Base-by-base conservation (phyloP, 2,113 vertebrate species). In the Etheostoma cragini region DNA sequence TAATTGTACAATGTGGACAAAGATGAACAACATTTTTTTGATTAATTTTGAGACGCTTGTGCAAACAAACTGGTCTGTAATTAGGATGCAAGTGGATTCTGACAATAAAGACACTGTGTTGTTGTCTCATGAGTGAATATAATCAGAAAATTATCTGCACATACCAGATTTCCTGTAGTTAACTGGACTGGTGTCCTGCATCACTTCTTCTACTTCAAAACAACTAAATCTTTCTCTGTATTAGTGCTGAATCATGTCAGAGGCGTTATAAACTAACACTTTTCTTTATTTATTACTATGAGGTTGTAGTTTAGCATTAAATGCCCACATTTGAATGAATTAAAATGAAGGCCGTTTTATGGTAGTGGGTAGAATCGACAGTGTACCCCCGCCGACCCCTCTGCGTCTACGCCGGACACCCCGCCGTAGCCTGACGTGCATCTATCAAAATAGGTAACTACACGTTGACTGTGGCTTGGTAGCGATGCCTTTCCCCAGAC, bases 261-360 rank as follows among this genome's bases (percentile, higher is more conserved):
- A 77, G 21, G 45, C 57, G 26, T 11, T 7, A 46, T 6, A 15
- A 19, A 57, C 33, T 8, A 16, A 52, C 16, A 22, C 47, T 58
- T 56, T 76, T 61, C 19, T 52, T 60, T 57, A 72, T 19, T 61
- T 49, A 63, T 76, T 38, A 78, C 62, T 35, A 74, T 46, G 19
- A 6, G 56, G 79, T 61, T 72, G 81, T 66, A 62, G 19, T 24
- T 71, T 1, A 76, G 60, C 67, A 79, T 47, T 67, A 77, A 74
- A 82, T 61, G 72, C 50, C 72, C 3, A 1, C n/a, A 66, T 17
- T 45, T 30, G 8, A 10, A 52, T 6, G 15, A 75, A 33, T 63
- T 11, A 35, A 17, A 66, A 30, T 30, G 3, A 4, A 30, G 30
- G 30, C 30, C 30, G 30, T 30, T 30, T 30, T 30, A 4, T 30